phyloP scores from a whole-genome alignment of 2,888 invertebrate species.

The Rutpela maculata region DNA sequence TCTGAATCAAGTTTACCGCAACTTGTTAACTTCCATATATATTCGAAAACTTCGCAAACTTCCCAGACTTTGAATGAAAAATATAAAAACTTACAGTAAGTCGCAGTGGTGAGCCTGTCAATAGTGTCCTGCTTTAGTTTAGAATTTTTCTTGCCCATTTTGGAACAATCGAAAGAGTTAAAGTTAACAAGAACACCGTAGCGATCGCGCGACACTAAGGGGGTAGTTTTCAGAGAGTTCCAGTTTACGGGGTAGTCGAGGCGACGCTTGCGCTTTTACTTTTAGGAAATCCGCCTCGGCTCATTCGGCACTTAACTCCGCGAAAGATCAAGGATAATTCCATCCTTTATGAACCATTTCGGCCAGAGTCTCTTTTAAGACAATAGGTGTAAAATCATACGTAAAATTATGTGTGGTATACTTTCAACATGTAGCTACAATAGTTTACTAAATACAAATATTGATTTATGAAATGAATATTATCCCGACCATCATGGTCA shows the following conservation, averaged over 20 bases:
- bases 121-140: constrained; percentile 97
- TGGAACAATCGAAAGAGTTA: constrained; percentile 37
- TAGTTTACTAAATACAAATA: background rate
- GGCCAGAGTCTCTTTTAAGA: background rate
- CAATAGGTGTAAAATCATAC: background rate
- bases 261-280: constrained; percentile 57
- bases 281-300: constrained; percentile 24
- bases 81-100: constrained; percentile 88
- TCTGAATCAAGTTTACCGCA: background rate
- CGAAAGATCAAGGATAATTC: constrained; percentile 33
- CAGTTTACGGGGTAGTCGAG: constrained; percentile 36
- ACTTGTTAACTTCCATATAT: constrained; percentile 13
- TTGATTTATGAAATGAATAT: background rate
- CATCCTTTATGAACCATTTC: constrained; percentile 7
- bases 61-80: background rate
- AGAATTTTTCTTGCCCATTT: constrained; percentile 96
- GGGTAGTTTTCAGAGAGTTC: constrained; percentile 46
- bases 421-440: background rate
- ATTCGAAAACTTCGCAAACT: background rate
- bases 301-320: constrained; percentile 24
- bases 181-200: constrained; percentile 43
- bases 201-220: constrained; percentile 52
- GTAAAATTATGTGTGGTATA: background rate
- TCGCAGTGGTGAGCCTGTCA: constrained; percentile 92
- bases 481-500: no score